phyloP scores from a whole-genome alignment of 2,888 invertebrate species.

The Congeria kusceri region DNA sequence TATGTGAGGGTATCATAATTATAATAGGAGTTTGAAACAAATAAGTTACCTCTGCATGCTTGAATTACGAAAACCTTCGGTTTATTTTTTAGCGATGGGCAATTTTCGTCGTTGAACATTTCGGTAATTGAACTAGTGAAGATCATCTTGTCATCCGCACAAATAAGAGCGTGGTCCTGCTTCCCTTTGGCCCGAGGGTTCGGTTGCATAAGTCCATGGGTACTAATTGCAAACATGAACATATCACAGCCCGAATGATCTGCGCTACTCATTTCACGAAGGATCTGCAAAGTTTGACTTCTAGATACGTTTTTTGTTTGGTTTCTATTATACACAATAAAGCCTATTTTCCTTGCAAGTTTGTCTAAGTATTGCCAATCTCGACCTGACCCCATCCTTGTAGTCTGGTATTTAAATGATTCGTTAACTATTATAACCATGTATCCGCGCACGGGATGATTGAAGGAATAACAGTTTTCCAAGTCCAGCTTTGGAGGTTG shows the following conservation, averaged over 20 bases:
- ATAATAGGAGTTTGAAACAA: too few relatives aligned
- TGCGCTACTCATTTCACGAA: not conserved
- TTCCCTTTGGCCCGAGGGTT: slow-evolving; percentile 12
- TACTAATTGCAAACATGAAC: slow-evolving; percentile 27
- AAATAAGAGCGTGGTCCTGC: slow-evolving; percentile 18
- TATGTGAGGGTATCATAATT: too few relatives aligned
- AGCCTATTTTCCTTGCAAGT: slow-evolving; percentile 18
- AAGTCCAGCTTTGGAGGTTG: too few relatives aligned
- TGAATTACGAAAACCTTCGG: too few relatives aligned
- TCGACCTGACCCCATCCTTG: slow-evolving; percentile 14
- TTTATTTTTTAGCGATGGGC: not conserved
- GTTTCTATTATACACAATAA: not conserved
- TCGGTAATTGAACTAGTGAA: slow-evolving; percentile 28
- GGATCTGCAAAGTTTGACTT: not conserved
- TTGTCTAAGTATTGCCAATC: slow-evolving; percentile 8
- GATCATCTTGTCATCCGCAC: slow-evolving; percentile 22
- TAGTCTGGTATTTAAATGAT: not conserved
- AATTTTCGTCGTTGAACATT: slow-evolving; percentile 33
- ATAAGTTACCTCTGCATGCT: too few relatives aligned
- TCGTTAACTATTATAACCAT: slow-evolving; percentile 26
- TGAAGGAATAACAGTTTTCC: not conserved
- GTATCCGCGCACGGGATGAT: slow-evolving; percentile 8
- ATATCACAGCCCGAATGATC: slow-evolving; percentile 27
- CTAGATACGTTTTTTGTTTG: slow-evolving; percentile 1
- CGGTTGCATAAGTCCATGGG: slow-evolving; percentile 20